Evolutionary conservation across 2,888 invertebrate species (phyloP).

Genomic region (Morpho deidamia): DNA sequence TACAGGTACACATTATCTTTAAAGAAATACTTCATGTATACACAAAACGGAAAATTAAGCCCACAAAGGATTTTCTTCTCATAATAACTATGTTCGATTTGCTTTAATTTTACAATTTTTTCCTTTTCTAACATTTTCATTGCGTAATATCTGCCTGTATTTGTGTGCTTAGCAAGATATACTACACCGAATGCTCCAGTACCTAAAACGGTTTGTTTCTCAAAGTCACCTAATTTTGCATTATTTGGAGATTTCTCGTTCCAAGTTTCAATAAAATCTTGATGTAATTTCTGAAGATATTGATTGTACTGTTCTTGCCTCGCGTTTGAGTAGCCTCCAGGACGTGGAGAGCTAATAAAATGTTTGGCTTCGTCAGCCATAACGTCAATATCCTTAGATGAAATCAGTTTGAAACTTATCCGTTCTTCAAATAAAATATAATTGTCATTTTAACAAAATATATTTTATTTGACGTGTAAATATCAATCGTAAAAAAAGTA

Average conservation of each 20-base stretch:
- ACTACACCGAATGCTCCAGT: slow-evolving; percentile 95
- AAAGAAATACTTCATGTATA: slow-evolving; percentile 89
- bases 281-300: slow-evolving; percentile 52
- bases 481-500: not conserved
- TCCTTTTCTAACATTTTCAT: slow-evolving; percentile 94
- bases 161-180: slow-evolving; percentile 81
- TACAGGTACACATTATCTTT: slow-evolving; percentile 92
- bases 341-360: slow-evolving; percentile 25
- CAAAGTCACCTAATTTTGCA: slow-evolving; percentile 80
- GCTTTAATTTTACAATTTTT: slow-evolving; percentile 91
- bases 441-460: not conserved
- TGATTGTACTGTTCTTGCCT: slow-evolving; percentile 56
- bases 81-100: slow-evolving; percentile 91
- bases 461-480: not conserved
- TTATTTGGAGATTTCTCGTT: slow-evolving; percentile 43
- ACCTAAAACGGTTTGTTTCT: slow-evolving; percentile 86
- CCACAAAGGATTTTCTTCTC: slow-evolving; percentile 94
- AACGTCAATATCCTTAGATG: slow-evolving; percentile 12
- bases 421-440: slow-evolving; percentile 1
- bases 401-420: slow-evolving; percentile 17
- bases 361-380: slow-evolving; percentile 40
- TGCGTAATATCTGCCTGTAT: slow-evolving; percentile 82
- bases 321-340: slow-evolving; percentile 43
- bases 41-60: slow-evolving; percentile 92
- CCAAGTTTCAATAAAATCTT: slow-evolving; percentile 64